Percentiles rank a stretch among this genome's conserved stretches.
These are phyloP conservation scores for Cantharis flavilabris DNA, from an alignment of 2,888 invertebrate species.

Conservation along the genomic window DNA sequence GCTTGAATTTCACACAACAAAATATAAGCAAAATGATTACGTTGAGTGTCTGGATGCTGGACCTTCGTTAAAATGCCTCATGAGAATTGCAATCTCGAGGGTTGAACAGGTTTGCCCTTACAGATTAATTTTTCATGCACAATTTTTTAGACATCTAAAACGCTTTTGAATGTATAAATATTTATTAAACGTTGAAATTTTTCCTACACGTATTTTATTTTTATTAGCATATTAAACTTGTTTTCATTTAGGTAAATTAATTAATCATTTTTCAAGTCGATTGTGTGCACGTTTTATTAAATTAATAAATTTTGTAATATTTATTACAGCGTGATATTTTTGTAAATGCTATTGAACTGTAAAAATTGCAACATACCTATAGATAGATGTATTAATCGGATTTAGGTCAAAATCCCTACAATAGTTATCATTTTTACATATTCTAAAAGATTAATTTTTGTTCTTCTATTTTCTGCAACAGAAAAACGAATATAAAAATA, in stretches of 20 bases:
- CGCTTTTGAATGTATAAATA: not conserved
- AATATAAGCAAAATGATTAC: conserved; percentile 39
- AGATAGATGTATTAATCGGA: not conserved
- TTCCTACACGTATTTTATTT: not conserved
- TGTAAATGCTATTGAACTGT: not conserved
- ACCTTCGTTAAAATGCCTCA: conserved; percentile 31
- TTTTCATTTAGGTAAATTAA: not conserved
- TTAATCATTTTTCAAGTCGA: not conserved
- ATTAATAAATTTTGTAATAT: not conserved
- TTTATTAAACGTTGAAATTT: not conserved
- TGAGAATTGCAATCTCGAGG: conserved; percentile 23
- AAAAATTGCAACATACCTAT: not conserved
- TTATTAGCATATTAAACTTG: not conserved
- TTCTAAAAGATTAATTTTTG: not conserved
- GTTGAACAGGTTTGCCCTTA: conserved; percentile 6
- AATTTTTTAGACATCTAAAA: conserved; percentile 9
- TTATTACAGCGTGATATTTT: not conserved
- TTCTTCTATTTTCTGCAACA: no score
- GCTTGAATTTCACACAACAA: conserved; percentile 50
- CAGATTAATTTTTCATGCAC: conserved; percentile 24
- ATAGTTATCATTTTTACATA: not conserved
- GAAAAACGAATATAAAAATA: no score
- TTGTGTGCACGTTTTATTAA: not conserved
- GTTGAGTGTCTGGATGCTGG: conserved; percentile 35
- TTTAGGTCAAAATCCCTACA: not conserved